These are phyloP conservation scores for Pseudomugil tenellus DNA, from an alignment of 2,797 vertebrate genomes.

Conservation along the genomic window DNA sequence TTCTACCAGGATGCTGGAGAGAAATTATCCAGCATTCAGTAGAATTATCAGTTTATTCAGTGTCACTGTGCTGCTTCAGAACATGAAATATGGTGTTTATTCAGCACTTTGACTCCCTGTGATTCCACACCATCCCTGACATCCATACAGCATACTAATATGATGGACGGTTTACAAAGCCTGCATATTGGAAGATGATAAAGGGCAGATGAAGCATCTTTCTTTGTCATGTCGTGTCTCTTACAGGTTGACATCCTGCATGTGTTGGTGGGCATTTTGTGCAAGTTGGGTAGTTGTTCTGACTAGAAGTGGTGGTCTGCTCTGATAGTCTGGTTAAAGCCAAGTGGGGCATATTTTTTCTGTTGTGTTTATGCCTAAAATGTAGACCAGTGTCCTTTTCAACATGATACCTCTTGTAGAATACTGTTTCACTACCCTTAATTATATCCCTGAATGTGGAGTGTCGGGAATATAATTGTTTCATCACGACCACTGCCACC, in stretches of 20 bases:
- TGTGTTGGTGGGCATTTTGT: constrained; percentile 32
- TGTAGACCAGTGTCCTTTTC: too few relatives aligned
- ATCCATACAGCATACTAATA: constrained; percentile 57
- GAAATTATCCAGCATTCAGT: constrained; percentile 62
- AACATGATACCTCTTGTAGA: too few relatives aligned
- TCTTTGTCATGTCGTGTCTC: constrained; percentile 54
- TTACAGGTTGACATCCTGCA: constrained; percentile 21
- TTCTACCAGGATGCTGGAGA: constrained; percentile 40
- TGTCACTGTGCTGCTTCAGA: constrained; percentile 35
- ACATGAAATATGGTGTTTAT: constrained; percentile 48
- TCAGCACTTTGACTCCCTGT: constrained; percentile 51
- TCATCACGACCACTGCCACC: too few relatives aligned
- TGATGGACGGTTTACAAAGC: constrained; percentile 64
- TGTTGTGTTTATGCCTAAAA: background rate
- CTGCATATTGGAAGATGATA: constrained; percentile 67
- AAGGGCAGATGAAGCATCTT: constrained; percentile 56
- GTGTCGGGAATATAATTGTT: too few relatives aligned
- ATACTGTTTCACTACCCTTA: too few relatives aligned
- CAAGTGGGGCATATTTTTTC: constrained; percentile 16
- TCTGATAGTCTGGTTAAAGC: constrained; percentile 43
- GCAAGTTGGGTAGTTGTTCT: constrained; percentile 24
- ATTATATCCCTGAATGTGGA: too few relatives aligned
- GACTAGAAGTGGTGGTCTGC: constrained; percentile 11
- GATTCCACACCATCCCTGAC: constrained; percentile 53
- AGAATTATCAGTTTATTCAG: constrained; percentile 54